Evolutionary conservation across 2,888 invertebrate genomes (phyloP), one percentile per base, ranked within the genome.

Genomic region (Acholoe squamosa): DNA sequence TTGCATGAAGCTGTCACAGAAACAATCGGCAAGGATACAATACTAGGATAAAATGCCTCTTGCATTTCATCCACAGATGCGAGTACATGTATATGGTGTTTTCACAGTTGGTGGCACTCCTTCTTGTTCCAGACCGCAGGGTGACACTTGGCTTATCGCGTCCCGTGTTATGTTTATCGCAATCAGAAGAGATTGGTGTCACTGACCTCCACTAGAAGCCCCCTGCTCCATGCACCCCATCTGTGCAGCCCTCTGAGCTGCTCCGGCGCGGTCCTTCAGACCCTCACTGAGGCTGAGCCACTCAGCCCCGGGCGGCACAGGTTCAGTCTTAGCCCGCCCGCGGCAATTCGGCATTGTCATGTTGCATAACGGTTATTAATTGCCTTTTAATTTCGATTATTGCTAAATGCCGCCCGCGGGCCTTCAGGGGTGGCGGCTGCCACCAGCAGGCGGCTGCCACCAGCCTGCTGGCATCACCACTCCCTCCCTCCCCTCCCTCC

Each of bases 321-420:
- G 28, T 71, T 71, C 71, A 25, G 28, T 71, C 71, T 71, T 28
- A 71, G 28, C 19, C 56, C 25, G 56, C 54, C 31, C 31, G 54
- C 54, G 31, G 31, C 88, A 19, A 88, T 54, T n/a, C 34, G 31
- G 33, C 89, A 61, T 67, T 89, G 89, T 89, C 67, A 34, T 34
- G 43, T 89, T 89, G 43, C 89, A 67, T 89, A 89, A 89, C 89
- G 89, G 33, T 89, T 89, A 89, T 89, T 89, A 89, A 89, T 89
- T 89, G 89, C 89, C 89, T 89, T 89, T 89, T 89, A 89, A 89
- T 89, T 89, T 89, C 86, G 86, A 86, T 86, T 86, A 86, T 86
- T 86, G 28, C 86, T 86, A 54, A 86, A 86, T 86, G 56, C 54
- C 54, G 56, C 86, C 86, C 54, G 86, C 86, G 86, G 86, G 25